phyloP scores from a whole-genome alignment of 2,888 invertebrate species.

The Habrosyne pyritoides region DNA sequence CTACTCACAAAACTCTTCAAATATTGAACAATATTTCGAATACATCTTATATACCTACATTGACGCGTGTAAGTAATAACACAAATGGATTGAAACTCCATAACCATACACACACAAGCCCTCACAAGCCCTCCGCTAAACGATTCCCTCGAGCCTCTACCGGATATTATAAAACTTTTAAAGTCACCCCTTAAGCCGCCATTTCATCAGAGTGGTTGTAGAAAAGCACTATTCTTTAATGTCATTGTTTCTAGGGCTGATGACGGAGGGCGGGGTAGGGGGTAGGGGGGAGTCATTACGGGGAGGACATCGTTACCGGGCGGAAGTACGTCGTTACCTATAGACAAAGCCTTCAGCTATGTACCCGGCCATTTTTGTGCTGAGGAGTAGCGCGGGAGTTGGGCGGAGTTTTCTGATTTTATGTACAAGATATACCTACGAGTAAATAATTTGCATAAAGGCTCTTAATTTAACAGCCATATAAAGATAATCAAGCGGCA shows the following conservation, averaged over 20 bases:
- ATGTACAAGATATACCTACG: no score
- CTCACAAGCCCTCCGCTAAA: constrained; percentile 19
- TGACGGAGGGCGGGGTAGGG: constrained; percentile 25
- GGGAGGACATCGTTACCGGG: constrained; percentile 70
- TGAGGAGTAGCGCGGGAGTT: constrained; percentile 34
- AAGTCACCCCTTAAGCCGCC: constrained; percentile 19
- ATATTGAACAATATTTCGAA: no score
- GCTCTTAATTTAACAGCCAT: no score
- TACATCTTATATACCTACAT: no score
- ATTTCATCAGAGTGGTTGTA: constrained; percentile 25
- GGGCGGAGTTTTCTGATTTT: neutral
- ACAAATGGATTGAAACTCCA: neutral
- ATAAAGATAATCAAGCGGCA: no score
- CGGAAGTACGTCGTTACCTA: constrained; percentile 74
- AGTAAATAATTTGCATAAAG: no score
- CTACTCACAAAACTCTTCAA: no score
- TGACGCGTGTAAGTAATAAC: neutral
- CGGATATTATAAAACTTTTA: constrained; percentile 36
- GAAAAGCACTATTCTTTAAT: constrained; percentile 34
- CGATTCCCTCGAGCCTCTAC: constrained; percentile 32
- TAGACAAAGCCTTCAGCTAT: constrained; percentile 71
- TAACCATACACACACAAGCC: constrained; percentile 7
- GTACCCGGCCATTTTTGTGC: constrained; percentile 65
- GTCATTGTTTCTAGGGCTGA: constrained; percentile 56
- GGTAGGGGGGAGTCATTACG: constrained; percentile 57